Evolutionary conservation across 2,113 vertebrate genomes (phyloP).

Genomic region (Bujurquina vittata): DNA sequence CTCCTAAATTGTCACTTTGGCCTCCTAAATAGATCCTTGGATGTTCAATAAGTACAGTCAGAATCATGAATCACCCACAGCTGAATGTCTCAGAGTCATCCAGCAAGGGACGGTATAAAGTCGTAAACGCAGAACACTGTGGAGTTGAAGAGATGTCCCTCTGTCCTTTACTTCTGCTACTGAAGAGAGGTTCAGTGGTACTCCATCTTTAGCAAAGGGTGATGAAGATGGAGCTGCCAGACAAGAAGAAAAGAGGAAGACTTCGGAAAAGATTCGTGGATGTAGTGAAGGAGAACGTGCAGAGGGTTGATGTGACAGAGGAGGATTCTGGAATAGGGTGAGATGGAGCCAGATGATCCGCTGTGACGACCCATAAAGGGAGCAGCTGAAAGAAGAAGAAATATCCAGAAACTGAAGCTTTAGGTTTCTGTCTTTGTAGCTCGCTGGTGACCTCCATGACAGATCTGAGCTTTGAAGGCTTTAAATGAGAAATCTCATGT

Average conservation of each 20-base stretch:
- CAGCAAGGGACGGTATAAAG: too few relatives aligned
- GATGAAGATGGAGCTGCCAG: too few relatives aligned
- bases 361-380: neutral
- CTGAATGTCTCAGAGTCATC: neutral
- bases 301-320: neutral
- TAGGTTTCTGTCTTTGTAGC: neutral
- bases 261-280: too few relatives aligned
- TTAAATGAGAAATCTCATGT: neutral
- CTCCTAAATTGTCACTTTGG: too few relatives aligned
- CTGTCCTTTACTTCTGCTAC: neutral
- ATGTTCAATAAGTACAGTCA: too few relatives aligned
- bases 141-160: neutral
- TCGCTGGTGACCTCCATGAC: neutral
- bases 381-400: conserved; percentile 3
- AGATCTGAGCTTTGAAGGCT: neutral
- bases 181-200: neutral
- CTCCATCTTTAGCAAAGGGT: too few relatives aligned
- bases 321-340: neutral
- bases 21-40: too few relatives aligned
- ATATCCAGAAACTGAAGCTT: neutral
- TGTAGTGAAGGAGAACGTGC: neutral
- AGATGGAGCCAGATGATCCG: neutral
- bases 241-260: neutral
- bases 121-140: neutral
- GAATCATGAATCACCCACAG: neutral